phyloP scores from a whole-genome alignment of 2,797 vertebrate genomes.

The Thunnus albacares region DNA sequence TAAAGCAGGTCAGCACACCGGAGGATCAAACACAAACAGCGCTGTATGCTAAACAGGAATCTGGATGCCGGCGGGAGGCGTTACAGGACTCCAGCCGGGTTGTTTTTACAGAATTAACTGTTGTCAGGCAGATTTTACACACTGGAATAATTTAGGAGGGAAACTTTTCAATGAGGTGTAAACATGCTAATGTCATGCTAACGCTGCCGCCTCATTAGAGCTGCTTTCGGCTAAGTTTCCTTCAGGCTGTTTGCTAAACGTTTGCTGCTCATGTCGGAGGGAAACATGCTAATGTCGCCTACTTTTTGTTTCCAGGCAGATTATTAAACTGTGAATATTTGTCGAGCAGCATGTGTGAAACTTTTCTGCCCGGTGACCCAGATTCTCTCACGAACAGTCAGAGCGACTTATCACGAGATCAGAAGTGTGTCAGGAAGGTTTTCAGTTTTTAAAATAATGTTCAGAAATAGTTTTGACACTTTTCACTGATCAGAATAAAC shows the following conservation, averaged over 20 bases:
- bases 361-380: constrained; percentile 4
- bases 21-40: constrained; percentile 64
- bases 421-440: too few relatives aligned
- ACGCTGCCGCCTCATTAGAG: constrained; percentile 9
- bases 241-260: constrained; percentile 1
- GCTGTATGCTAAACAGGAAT: constrained; percentile 54
- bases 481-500: too few relatives aligned
- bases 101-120: constrained; percentile 33
- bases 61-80: constrained; percentile 13
- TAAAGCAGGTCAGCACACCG: constrained; percentile 64
- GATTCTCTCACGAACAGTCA: too few relatives aligned
- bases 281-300: constrained; percentile 16
- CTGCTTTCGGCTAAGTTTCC: neutral
- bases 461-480: too few relatives aligned
- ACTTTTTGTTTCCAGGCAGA: constrained; percentile 21
- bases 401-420: too few relatives aligned
- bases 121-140: constrained; percentile 53
- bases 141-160: constrained; percentile 32
- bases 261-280: too few relatives aligned
- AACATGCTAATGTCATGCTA: constrained; percentile 8
- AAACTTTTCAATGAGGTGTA: neutral
- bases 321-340: neutral
- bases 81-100: neutral
- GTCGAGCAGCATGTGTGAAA: neutral
- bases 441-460: too few relatives aligned